These are phyloP conservation scores for Carcina quercana DNA, from an alignment of 2,888 invertebrate genomes.

Conservation along the genomic window DNA sequence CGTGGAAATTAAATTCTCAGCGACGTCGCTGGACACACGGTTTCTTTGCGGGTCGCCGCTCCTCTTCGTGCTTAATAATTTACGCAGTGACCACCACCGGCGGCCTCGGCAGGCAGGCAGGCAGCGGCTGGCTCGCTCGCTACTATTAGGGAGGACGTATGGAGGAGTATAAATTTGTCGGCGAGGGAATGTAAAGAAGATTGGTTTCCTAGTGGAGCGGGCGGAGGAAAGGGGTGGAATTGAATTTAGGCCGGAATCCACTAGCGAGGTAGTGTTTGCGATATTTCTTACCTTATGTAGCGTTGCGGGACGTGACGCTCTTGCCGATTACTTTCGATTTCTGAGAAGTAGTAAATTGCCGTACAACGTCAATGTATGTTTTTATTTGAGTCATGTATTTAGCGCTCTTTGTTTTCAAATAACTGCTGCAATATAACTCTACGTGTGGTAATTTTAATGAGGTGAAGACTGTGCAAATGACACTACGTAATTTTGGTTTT, in stretches of 20 bases:
- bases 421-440: too few relatives aligned
- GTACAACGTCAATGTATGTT: too few relatives aligned
- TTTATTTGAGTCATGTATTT: too few relatives aligned
- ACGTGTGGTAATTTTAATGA: too few relatives aligned
- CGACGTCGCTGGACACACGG: constrained; percentile 43
- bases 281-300: constrained; percentile 55
- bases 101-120: constrained; percentile 13
- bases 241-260: constrained; percentile 66
- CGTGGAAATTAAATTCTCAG: constrained; percentile 71
- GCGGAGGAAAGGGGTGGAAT: constrained; percentile 63
- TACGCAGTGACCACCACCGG: constrained; percentile 28
- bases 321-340: constrained; percentile 36
- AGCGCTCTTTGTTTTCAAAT: too few relatives aligned
- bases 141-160: constrained; percentile 56
- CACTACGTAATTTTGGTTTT: too few relatives aligned
- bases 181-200: constrained; percentile 70
- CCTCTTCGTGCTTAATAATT: constrained; percentile 54
- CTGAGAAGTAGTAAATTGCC: too few relatives aligned
- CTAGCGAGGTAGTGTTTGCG: constrained; percentile 53
- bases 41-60: constrained; percentile 49
- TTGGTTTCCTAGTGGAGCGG: constrained; percentile 63
- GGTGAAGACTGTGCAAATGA: too few relatives aligned
- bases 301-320: constrained; percentile 45
- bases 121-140: constrained; percentile 22
- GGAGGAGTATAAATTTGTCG: constrained; percentile 70